These are phyloP conservation scores for Acanthiza pusilla DNA, from an alignment of 2,797 vertebrate species.

Conservation along the genomic window DNA sequence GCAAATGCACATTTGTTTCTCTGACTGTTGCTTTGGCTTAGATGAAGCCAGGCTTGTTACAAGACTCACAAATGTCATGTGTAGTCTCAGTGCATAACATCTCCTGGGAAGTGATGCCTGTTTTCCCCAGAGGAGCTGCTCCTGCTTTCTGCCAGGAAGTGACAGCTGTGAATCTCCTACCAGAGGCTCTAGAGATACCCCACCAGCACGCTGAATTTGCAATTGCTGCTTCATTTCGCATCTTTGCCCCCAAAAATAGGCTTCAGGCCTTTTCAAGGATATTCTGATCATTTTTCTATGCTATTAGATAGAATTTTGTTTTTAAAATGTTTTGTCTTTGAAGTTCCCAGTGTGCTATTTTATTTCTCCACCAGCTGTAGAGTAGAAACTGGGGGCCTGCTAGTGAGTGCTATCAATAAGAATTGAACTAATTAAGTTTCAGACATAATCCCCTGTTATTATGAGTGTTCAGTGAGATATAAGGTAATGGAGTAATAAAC, in stretches of 20 bases:
- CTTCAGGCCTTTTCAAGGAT: background rate
- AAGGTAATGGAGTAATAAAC: conserved; percentile 47
- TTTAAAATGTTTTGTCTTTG: background rate
- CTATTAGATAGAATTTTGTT: background rate
- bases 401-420: conserved; percentile 20
- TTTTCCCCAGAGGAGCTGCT: background rate
- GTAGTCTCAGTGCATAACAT: background rate
- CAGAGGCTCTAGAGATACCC: background rate
- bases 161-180: background rate
- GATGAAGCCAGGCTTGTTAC: background rate
- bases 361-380: background rate
- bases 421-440: conserved; percentile 51
- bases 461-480: background rate
- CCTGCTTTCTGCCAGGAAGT: background rate
- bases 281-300: background rate
- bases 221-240: background rate
- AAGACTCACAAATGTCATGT: background rate
- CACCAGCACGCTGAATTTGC: background rate
- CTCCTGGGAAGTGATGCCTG: background rate
- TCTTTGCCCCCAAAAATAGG: background rate
- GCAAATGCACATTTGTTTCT: background rate
- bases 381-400: background rate
- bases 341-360: background rate
- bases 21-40: background rate
- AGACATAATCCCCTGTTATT: conserved; percentile 31